Percentiles rank a stretch among this genome's conserved stretches.
Conservation (phyloP, 2,888 invertebrate genomes). For the Abscondita cerata region DNA sequence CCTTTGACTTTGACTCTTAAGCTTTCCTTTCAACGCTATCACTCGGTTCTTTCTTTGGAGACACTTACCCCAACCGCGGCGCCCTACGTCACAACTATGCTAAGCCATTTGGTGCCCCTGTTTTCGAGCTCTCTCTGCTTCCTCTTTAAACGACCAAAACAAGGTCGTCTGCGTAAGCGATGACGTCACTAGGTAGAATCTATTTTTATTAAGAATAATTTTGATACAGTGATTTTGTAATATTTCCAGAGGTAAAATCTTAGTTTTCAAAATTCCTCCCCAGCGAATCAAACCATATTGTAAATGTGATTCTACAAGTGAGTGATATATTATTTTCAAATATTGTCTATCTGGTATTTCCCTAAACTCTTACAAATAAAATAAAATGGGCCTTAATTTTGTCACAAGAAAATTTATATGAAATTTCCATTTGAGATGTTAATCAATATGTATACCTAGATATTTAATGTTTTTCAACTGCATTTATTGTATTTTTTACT, state of each 20-base stretch:
- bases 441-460: too few relatives aligned
- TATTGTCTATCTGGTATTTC: neutral
- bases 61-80: too few relatives aligned
- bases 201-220: constrained; percentile 2
- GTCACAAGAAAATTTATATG: neutral
- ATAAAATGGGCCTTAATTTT: constrained; percentile 4
- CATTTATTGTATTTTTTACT: neutral
- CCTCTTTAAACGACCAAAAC: too few relatives aligned
- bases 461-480: neutral
- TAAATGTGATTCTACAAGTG: constrained; percentile 9
- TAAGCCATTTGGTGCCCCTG: too few relatives aligned
- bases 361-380: neutral
- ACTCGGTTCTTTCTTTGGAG: too few relatives aligned
- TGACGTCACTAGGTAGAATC: too few relatives aligned
- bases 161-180: too few relatives aligned
- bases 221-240: constrained; percentile 2
- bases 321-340: constrained; percentile 2
- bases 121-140: too few relatives aligned
- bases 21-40: too few relatives aligned
- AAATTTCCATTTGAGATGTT: neutral
- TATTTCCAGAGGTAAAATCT: neutral
- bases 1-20: too few relatives aligned
- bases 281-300: constrained; percentile 7
- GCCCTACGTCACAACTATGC: too few relatives aligned
- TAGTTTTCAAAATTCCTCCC: neutral